Conservation (phyloP, 2,888 invertebrate species). For the Bibio marci region DNA sequence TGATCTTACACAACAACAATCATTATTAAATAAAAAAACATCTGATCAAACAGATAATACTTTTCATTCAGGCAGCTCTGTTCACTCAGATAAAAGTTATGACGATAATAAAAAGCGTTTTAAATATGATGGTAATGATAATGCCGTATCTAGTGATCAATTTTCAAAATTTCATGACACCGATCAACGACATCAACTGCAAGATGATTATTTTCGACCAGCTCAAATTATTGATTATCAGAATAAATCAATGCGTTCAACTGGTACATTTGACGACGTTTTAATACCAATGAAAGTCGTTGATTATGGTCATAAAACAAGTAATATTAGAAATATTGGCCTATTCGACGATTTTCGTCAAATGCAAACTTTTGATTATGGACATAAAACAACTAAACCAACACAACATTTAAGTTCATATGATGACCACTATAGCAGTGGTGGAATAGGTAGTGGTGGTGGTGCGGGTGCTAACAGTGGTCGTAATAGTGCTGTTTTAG, state of each 20-base stretch:
- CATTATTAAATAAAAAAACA: too few species aligned
- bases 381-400: slow-evolving; percentile 31
- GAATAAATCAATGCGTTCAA: slow-evolving; percentile 38
- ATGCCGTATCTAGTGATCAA: too few species aligned
- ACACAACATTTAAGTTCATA: not conserved
- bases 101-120: slow-evolving; percentile 1
- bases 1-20: too few species aligned
- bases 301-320: slow-evolving; percentile 48
- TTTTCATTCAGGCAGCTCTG: too few species aligned
- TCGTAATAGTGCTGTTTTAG: not conserved
- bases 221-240: slow-evolving; percentile 52
- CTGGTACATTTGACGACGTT: slow-evolving; percentile 9
- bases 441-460: not conserved
- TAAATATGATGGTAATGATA: not conserved
- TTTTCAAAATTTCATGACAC: not conserved
- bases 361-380: slow-evolving; percentile 52
- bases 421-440: not conserved
- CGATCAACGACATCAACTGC: slow-evolving; percentile 6
- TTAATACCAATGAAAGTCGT: slow-evolving; percentile 28
- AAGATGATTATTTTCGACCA: slow-evolving; percentile 36
- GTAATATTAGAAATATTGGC: slow-evolving; percentile 10
- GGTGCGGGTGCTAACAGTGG: not conserved
- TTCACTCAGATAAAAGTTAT: slow-evolving; percentile 1
- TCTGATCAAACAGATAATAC: too few species aligned
- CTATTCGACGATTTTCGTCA: slow-evolving; percentile 44